A percentile compares a stretch with the other conserved stretches of the same genome.
Evolutionary conservation across 2,113 vertebrate species (phyloP).

Genomic region (Paracanthobrama guichenoti): DNA sequence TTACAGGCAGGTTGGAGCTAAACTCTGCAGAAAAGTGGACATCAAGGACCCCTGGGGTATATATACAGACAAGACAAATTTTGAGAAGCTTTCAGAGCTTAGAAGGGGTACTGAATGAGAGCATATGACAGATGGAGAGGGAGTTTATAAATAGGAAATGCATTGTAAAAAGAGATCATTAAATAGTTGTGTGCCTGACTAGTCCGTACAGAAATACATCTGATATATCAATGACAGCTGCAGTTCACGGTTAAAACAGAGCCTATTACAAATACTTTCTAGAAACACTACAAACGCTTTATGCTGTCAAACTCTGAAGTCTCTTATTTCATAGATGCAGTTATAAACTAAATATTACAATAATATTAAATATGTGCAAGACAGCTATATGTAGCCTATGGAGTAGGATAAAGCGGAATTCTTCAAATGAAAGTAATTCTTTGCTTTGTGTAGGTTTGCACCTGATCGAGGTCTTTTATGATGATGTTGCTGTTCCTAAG

Average conservation of each 20-base stretch:
- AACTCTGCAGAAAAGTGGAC: too few relatives aligned
- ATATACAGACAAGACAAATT: conserved; percentile 49
- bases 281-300: neutral
- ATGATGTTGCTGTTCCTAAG: conserved; percentile 84
- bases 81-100: conserved; percentile 64
- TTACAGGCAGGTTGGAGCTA: too few relatives aligned
- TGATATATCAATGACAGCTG: neutral
- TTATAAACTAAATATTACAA: neutral
- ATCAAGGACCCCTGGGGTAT: neutral
- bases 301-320: neutral
- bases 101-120: conserved; percentile 48
- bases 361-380: neutral
- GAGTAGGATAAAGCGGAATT: neutral
- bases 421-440: neutral
- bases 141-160: conserved; percentile 66
- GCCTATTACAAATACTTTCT: neutral
- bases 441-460: conserved; percentile 79
- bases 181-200: neutral
- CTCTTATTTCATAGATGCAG: neutral
- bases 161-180: conserved; percentile 70
- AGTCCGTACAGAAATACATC: neutral
- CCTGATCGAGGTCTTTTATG: conserved; percentile 87
- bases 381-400: neutral
- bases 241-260: conserved; percentile 42
- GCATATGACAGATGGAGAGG: conserved; percentile 72